phyloP scores from a whole-genome alignment of 2,797 vertebrate species.

The Anguilla anguilla region DNA sequence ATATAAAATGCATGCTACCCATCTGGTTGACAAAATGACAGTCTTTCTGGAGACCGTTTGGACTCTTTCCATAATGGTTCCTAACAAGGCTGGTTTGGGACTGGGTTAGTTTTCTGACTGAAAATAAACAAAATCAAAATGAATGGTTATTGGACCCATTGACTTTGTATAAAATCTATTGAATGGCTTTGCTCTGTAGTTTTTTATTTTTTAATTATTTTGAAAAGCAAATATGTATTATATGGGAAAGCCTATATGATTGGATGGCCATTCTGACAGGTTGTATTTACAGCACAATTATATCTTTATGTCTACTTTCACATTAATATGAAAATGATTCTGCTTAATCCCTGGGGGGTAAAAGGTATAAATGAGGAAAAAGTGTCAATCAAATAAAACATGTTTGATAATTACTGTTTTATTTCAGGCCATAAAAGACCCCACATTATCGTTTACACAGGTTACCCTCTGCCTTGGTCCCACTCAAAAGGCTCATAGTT shows the following conservation, averaged over 20 bases:
- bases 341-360: background rate
- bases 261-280: background rate
- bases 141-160: background rate
- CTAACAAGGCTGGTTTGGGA: constrained; percentile 36
- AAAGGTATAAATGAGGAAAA: background rate
- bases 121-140: background rate
- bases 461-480: background rate
- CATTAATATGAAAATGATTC: too few relatives aligned
- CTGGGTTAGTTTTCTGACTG: constrained; percentile 26
- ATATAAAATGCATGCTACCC: constrained; percentile 51
- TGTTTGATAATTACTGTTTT: background rate
- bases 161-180: constrained; percentile 2
- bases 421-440: background rate
- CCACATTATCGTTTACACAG: background rate
- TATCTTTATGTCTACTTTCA: too few relatives aligned
- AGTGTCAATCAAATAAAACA: background rate
- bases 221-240: background rate
- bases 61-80: constrained; percentile 36
- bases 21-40: constrained; percentile 46
- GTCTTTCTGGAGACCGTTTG: constrained; percentile 37
- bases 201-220: background rate
- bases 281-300: too few relatives aligned
- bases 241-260: background rate
- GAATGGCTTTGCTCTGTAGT: background rate
- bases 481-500: background rate